Percentiles rank a stretch among this genome's conserved stretches.
phyloP scores from a whole-genome alignment of 2,797 vertebrate genomes.

The Calcarius lapponicus region DNA sequence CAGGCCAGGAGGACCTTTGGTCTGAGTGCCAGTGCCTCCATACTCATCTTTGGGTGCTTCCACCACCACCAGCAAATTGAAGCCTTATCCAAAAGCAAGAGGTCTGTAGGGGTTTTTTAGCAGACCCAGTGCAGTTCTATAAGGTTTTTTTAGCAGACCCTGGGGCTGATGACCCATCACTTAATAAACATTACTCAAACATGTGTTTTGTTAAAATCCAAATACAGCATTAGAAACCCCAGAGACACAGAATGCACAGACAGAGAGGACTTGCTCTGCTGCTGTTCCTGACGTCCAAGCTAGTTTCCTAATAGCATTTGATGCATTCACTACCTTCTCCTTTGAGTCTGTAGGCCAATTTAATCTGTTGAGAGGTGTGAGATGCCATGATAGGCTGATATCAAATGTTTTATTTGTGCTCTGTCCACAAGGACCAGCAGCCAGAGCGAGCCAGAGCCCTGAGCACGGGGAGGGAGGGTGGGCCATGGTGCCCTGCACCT shows the following conservation, averaged over 20 bases:
- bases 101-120: background rate
- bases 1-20: conserved; percentile 10
- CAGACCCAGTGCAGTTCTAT: background rate
- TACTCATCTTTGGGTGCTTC: background rate
- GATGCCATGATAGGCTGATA: background rate
- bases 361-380: background rate
- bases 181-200: background rate
- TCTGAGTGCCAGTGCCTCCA: background rate
- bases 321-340: background rate
- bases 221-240: background rate
- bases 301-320: background rate
- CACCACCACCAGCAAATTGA: background rate
- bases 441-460: accelerated
- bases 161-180: background rate
- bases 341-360: background rate
- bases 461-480: accelerated
- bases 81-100: background rate
- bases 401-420: background rate
- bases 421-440: background rate
- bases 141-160: background rate
- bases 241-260: background rate
- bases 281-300: background rate
- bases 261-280: background rate
- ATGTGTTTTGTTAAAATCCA: background rate
- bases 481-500: accelerated